Evolutionary conservation across 2,888 invertebrate genomes (phyloP).

Genomic region (Alitta virens): DNA sequence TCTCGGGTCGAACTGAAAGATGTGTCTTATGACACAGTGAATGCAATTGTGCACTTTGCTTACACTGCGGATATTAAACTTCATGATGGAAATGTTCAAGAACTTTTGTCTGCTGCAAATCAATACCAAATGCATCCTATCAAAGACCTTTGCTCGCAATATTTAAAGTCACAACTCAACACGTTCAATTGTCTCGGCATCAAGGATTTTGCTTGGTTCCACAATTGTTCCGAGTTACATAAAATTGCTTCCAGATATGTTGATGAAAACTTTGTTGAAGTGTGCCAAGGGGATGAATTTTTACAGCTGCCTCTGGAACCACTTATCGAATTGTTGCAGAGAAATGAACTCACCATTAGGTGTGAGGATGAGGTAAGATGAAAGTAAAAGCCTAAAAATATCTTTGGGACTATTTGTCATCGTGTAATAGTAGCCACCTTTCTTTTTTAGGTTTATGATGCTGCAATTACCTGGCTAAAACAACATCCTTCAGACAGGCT

Average conservation of each 20-base stretch:
- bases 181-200: background rate
- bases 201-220: constrained; percentile 1
- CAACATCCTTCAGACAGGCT: background rate
- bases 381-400: no score
- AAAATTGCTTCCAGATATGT: background rate
- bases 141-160: constrained; percentile 3
- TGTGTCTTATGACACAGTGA: background rate
- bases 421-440: no score
- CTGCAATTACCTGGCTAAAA: background rate
- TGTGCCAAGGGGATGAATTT: constrained; percentile 1
- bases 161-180: background rate
- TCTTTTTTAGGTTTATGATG: constrained; percentile 2
- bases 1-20: constrained; percentile 4
- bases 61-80: constrained; percentile 7
- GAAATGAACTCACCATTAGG: background rate
- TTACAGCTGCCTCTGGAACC: background rate
- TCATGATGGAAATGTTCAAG: constrained; percentile 6
- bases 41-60: background rate
- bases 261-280: constrained; percentile 1
- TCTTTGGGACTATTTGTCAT: no score
- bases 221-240: background rate
- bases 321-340: background rate
- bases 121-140: constrained; percentile 7
- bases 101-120: constrained; percentile 5
- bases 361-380: constrained; percentile 7